Conservation (phyloP, 37 sponge, comb jelly and placozoan species). For the Aphrocallistes beatrix region DNA sequence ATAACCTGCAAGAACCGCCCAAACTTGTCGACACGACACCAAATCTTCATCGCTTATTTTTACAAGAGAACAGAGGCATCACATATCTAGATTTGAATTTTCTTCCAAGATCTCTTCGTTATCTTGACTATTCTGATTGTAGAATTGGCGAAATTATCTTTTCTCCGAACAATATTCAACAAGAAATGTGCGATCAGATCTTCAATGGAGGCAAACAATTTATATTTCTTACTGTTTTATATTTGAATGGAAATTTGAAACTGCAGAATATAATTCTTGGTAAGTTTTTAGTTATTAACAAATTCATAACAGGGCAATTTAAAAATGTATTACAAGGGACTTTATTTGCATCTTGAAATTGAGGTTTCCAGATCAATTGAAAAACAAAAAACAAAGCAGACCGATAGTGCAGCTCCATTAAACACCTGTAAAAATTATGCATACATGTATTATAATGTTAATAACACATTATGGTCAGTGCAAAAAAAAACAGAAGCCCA, state of each 20-base stretch:
- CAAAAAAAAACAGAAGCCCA: too few relatives aligned
- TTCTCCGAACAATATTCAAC: not conserved
- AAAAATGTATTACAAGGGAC: too few relatives aligned
- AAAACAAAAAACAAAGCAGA: too few relatives aligned
- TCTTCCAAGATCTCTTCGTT: not conserved
- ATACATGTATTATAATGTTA: too few relatives aligned
- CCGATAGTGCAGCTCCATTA: too few relatives aligned
- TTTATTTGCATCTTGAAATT: too few relatives aligned
- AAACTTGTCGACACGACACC: not conserved
- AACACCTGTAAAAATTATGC: too few relatives aligned
- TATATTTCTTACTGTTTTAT: not conserved
- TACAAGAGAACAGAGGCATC: not conserved
- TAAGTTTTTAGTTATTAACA: not conserved
- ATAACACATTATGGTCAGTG: too few relatives aligned
- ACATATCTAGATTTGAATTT: not conserved
- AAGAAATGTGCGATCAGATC: not conserved
- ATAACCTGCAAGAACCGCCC: not conserved
- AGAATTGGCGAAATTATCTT: not conserved
- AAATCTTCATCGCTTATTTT: not conserved
- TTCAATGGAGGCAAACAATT: not conserved
- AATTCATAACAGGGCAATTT: too few relatives aligned
- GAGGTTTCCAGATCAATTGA: too few relatives aligned
- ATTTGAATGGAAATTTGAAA: not conserved
- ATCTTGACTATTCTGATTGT: slow-evolving; percentile 6
- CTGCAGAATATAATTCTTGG: slow-evolving; percentile 1